These are phyloP conservation scores for Anguilla marmorata DNA, from an alignment of 2,797 vertebrate species.

Conservation along the genomic window DNA sequence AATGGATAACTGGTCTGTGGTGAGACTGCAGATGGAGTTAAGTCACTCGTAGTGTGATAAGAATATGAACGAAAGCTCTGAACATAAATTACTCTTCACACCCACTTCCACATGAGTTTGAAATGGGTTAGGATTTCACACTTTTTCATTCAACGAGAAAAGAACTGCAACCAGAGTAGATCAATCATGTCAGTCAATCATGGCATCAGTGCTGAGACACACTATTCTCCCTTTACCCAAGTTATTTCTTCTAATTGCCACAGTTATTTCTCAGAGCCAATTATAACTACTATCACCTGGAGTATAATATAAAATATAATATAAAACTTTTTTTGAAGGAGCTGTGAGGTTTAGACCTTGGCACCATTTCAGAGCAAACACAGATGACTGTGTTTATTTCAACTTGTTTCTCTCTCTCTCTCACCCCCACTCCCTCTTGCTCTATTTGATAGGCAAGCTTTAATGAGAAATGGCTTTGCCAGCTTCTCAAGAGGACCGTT, in stretches of 20 bases:
- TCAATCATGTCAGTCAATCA: too few species aligned
- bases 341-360: neutral
- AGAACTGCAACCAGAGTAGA: too few species aligned
- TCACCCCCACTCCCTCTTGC: too few species aligned
- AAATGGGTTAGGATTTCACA: too few species aligned
- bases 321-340: neutral
- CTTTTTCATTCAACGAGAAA: too few species aligned
- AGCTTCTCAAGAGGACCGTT: neutral
- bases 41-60: too few species aligned
- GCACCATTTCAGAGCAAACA: neutral
- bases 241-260: too few species aligned
- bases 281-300: neutral
- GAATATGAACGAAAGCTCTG: too few species aligned
- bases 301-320: neutral
- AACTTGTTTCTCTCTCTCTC: neutral
- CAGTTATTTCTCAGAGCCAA: neutral
- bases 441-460: neutral
- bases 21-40: too few species aligned
- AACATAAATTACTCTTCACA: too few species aligned
- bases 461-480: neutral
- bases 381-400: neutral
- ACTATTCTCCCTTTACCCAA: neutral
- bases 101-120: too few species aligned
- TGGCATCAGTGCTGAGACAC: neutral
- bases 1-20: too few species aligned